These are phyloP conservation scores for Epinotia nisella DNA, from an alignment of 2,888 invertebrate species.

Conservation along the genomic window DNA sequence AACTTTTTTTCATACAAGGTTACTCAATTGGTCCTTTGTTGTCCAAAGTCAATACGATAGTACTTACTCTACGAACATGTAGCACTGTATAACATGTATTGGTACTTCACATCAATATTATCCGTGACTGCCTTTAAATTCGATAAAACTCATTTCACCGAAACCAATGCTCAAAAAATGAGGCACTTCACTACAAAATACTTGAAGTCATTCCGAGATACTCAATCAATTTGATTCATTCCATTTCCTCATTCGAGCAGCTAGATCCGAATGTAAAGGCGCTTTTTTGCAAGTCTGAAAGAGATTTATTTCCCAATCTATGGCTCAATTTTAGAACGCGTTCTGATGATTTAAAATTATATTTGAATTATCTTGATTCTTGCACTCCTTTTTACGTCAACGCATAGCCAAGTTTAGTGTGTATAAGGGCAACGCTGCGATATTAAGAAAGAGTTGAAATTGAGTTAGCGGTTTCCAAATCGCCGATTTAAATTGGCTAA, in stretches of 20 bases:
- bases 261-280: too few species aligned
- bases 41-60: too few species aligned
- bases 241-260: too few species aligned
- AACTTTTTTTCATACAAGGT: too few species aligned
- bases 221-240: too few species aligned
- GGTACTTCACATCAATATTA: neutral
- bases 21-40: too few species aligned
- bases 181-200: neutral
- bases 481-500: slow-evolving; percentile 4
- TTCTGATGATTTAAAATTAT: neutral
- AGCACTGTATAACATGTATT: too few species aligned
- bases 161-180: neutral
- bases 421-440: neutral
- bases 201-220: too few species aligned
- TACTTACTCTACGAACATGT: too few species aligned
- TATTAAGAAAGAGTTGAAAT: neutral
- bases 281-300: neutral
- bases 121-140: neutral
- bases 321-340: neutral
- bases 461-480: neutral
- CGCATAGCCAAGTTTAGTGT: neutral
- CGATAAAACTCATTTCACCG: neutral
- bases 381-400: neutral
- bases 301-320: neutral
- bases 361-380: neutral